phyloP scores from a whole-genome alignment of 2,113 vertebrate genomes.

The Centropus bengalensis region DNA sequence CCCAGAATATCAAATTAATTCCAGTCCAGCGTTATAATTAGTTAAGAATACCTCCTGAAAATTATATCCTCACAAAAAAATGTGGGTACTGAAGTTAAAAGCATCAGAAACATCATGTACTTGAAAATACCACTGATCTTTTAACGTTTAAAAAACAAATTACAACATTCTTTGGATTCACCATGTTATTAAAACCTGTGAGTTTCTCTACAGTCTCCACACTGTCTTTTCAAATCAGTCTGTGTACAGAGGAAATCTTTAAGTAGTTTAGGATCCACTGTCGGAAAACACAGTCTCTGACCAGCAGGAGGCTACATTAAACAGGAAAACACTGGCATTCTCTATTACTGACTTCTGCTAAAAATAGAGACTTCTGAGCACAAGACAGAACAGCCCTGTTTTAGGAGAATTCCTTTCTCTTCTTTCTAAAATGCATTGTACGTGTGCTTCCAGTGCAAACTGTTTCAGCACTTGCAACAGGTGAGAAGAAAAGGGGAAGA shows the following conservation, averaged over 20 bases:
- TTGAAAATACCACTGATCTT: constrained; percentile 77
- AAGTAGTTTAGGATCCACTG: constrained; percentile 51
- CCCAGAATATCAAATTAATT: constrained; percentile 76
- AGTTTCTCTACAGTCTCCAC: constrained; percentile 74
- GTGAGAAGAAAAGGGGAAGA: neutral
- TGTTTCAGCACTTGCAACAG: constrained; percentile 58
- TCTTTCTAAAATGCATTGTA: constrained; percentile 30
- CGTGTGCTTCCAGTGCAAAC: constrained; percentile 66
- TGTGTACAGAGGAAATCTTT: constrained; percentile 63
- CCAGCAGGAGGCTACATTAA: constrained; percentile 67
- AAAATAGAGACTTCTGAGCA: constrained; percentile 70
- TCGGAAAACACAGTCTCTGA: constrained; percentile 66
- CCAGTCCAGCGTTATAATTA: constrained; percentile 70
- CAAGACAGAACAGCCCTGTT: constrained; percentile 63
- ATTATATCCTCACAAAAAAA: constrained; percentile 76
- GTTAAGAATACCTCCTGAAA: constrained; percentile 76
- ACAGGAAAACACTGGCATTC: constrained; percentile 63
- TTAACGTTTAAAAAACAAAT: constrained; percentile 78
- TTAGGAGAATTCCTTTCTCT: constrained; percentile 48
- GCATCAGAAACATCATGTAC: constrained; percentile 75
- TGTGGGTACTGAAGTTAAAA: constrained; percentile 81
- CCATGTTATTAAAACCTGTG: constrained; percentile 71
- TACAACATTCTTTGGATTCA: constrained; percentile 87
- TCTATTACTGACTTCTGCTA: constrained; percentile 65
- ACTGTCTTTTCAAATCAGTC: constrained; percentile 52